Percentiles rank a stretch among this genome's conserved stretches.
Evolutionary conservation across 2,113 vertebrate species (phyloP).

Genomic region (Meriones unguiculatus): DNA sequence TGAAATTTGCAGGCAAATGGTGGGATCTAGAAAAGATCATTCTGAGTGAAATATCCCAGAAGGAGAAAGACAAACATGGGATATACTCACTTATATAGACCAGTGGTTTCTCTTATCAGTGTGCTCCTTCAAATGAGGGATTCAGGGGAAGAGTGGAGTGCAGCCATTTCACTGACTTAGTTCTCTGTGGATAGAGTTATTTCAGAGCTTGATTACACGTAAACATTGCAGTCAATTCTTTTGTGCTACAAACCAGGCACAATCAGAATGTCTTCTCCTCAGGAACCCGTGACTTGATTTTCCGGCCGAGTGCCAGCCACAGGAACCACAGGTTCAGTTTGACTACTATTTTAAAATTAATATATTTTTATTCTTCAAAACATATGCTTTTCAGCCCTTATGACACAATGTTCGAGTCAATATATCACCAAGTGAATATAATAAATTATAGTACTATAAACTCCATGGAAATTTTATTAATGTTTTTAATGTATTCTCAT

Average conservation of each 20-base stretch:
- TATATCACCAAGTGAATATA: slow-evolving; percentile 75
- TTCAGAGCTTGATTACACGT: slow-evolving; percentile 52
- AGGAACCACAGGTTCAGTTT: slow-evolving; percentile 66
- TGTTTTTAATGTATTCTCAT: slow-evolving; percentile 84
- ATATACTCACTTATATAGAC: too few relatives aligned
- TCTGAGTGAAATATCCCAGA: too few relatives aligned
- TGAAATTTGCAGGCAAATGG: too few relatives aligned
- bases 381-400: slow-evolving; percentile 72
- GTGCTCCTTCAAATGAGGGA: not conserved
- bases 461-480: slow-evolving; percentile 84
- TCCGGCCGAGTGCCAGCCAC: slow-evolving; percentile 42
- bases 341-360: slow-evolving; percentile 68
- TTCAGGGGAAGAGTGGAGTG: not conserved
- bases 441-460: slow-evolving; percentile 83
- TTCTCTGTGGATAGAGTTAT: slow-evolving; percentile 52
- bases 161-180: slow-evolving; percentile 22
- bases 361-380: slow-evolving; percentile 77
- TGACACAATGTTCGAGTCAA: slow-evolving; percentile 71
- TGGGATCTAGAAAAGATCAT: too few relatives aligned
- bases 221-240: slow-evolving; percentile 42
- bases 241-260: not conserved
- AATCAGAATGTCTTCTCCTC: slow-evolving; percentile 34
- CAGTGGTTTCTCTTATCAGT: not conserved
- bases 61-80: too few relatives aligned
- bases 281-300: slow-evolving; percentile 48